A percentile compares a stretch with the other conserved stretches of the same genome.
Evolutionary conservation across 1,140 invertebrate genomes (phyloP).

Genomic region (Brachionus manjavacas): DNA sequence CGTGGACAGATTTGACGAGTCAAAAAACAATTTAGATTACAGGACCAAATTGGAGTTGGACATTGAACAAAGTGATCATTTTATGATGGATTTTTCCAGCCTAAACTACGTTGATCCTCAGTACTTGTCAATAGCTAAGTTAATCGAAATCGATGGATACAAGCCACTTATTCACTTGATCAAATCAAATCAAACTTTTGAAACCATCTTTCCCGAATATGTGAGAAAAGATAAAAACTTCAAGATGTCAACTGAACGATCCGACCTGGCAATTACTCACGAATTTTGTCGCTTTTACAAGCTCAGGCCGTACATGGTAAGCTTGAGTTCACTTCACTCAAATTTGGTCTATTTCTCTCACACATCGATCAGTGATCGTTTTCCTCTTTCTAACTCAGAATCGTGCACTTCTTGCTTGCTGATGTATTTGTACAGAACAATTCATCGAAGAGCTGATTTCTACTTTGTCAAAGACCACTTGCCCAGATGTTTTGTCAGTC

Average conservation of each 20-base stretch:
- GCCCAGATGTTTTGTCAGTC: constrained; percentile 21
- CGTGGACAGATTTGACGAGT: not conserved
- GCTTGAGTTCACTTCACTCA: not conserved
- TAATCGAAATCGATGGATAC: constrained; percentile 31
- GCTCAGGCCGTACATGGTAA: constrained; percentile 29
- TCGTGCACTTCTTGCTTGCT: constrained; percentile 26
- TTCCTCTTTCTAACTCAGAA: not conserved
- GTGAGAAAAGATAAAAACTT: not conserved
- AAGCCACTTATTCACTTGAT: constrained; percentile 6
- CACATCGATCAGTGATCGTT: not conserved
- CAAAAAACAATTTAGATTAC: not conserved
- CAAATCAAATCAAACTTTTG: not conserved
- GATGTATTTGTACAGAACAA: constrained; percentile 26
- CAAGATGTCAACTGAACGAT: not conserved
- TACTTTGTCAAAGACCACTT: constrained; percentile 31
- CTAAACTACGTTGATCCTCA: not conserved
- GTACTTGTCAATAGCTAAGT: not conserved
- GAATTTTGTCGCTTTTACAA: constrained; percentile 37
- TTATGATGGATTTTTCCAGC: not conserved
- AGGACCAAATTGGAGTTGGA: constrained; percentile 4
- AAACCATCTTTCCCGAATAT: not conserved
- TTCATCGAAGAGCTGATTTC: constrained; percentile 25
- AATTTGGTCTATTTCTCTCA: constrained; percentile 18
- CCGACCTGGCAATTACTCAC: not conserved
- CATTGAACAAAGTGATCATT: not conserved